phyloP scores from a whole-genome alignment of 2,888 invertebrate genomes.

The Pycnomerus fuliginosus region DNA sequence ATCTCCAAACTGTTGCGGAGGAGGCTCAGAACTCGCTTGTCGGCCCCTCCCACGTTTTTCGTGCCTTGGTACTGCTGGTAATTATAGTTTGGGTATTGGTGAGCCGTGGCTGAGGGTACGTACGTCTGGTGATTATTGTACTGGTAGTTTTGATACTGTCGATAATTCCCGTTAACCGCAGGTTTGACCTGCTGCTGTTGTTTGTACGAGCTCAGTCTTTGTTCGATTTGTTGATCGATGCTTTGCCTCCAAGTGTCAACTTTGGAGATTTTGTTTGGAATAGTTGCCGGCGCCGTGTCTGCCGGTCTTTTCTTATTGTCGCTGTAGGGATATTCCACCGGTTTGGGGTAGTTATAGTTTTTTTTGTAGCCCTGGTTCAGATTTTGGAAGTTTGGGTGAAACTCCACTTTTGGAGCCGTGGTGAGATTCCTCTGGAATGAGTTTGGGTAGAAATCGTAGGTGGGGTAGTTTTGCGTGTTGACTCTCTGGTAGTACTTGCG shows the following conservation, averaged over 20 bases:
- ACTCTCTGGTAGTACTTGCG: conserved; percentile 32
- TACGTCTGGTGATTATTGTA: conserved; percentile 45
- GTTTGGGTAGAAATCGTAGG: conserved; percentile 37
- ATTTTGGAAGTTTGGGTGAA: conserved; percentile 69
- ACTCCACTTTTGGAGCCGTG: conserved; percentile 73
- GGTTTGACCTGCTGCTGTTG: conserved; percentile 38
- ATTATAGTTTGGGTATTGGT: conserved; percentile 43
- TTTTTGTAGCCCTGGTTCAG: conserved; percentile 24
- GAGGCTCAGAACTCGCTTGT: conserved; percentile 70
- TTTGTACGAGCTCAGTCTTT: conserved; percentile 53
- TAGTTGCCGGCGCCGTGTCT: conserved; percentile 40
- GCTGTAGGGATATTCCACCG: conserved; percentile 28
- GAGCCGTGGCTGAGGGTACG: conserved; percentile 43
- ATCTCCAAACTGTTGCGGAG: conserved; percentile 71
- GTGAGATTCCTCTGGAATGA: conserved; percentile 44
- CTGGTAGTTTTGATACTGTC: conserved; percentile 31
- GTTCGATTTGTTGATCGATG: conserved; percentile 59
- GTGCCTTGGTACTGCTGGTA: conserved; percentile 17
- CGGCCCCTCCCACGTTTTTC: conserved; percentile 55
- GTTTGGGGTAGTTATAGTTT: not conserved
- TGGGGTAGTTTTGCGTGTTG: conserved; percentile 37
- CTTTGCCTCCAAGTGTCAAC: conserved; percentile 57
- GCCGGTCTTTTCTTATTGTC: conserved; percentile 46
- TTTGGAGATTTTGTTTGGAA: conserved; percentile 55
- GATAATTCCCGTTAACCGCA: conserved; percentile 6